Evolutionary conservation across 2,888 invertebrate genomes (phyloP).

Genomic region (Caenorhabditis sp.): DNA sequence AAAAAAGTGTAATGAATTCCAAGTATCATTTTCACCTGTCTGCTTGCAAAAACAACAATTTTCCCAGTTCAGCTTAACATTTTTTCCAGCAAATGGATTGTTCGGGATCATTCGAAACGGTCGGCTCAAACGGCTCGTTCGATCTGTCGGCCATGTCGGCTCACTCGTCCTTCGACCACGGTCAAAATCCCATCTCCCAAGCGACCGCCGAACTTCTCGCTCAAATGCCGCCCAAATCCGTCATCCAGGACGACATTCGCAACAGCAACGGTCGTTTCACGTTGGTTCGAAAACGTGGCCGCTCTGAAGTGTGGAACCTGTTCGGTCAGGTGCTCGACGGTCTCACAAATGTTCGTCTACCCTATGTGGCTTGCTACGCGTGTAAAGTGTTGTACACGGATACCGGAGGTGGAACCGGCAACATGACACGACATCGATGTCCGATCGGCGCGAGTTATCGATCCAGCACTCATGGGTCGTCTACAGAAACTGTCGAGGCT

Average conservation of each 20-base stretch:
- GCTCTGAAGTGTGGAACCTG: conserved; percentile 69
- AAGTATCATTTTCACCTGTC: too few relatives aligned
- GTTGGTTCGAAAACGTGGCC: conserved; percentile 63
- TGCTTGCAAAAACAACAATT: too few relatives aligned
- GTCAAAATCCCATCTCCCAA: conserved; percentile 3
- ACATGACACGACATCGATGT: conserved; percentile 69
- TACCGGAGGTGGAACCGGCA: conserved; percentile 68
- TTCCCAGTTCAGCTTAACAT: background rate
- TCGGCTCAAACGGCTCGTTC: conserved; percentile 23
- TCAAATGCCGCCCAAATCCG: conserved; percentile 49
- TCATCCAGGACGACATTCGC: conserved; percentile 53
- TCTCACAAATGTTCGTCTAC: conserved; percentile 60
- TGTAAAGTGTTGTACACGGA: conserved; percentile 70
- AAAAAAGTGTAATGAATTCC: too few relatives aligned
- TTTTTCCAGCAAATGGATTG: conserved; percentile 37
- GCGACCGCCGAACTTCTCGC: conserved; percentile 29
- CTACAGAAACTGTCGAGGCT: conserved; percentile 49
- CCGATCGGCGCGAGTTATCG: conserved; percentile 61
- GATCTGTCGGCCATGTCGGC: conserved; percentile 23
- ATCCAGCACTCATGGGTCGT: conserved; percentile 42
- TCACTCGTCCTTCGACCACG: conserved; percentile 28
- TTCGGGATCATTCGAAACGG: conserved; percentile 29
- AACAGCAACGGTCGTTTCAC: conserved; percentile 52
- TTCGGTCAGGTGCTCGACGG: conserved; percentile 69
- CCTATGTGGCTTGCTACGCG: conserved; percentile 69